These are phyloP conservation scores for Amblyteles armatorius DNA, from an alignment of 2,888 invertebrate genomes.

Conservation along the genomic window DNA sequence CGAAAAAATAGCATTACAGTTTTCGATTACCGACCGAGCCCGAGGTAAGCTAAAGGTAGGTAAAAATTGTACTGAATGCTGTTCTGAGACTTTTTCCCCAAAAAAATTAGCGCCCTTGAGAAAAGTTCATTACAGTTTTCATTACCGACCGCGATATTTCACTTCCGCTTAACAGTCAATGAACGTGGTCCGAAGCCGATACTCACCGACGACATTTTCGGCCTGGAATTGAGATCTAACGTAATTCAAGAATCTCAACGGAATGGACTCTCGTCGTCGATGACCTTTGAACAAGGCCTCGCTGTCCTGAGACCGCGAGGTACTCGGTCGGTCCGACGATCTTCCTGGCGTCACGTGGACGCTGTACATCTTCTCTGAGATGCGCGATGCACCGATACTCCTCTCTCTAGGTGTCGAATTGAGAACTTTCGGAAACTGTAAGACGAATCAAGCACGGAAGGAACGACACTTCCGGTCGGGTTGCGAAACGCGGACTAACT, in stretches of 20 bases:
- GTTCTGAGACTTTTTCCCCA: too few relatives aligned
- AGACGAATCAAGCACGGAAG: conserved; percentile 10
- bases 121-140: too few relatives aligned
- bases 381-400: neutral
- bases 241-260: conserved; percentile 79
- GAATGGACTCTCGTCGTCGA: conserved; percentile 78
- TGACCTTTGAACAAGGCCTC: conserved; percentile 76
- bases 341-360: conserved; percentile 80
- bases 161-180: neutral
- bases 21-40: too few relatives aligned
- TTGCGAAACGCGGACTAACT: conserved; percentile 50
- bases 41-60: too few relatives aligned
- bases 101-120: too few relatives aligned
- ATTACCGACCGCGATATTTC: neutral
- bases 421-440: conserved; percentile 18
- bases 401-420: conserved; percentile 12
- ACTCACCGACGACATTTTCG: conserved; percentile 76
- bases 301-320: conserved; percentile 75
- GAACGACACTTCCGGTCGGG: conserved; percentile 32
- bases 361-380: conserved; percentile 77
- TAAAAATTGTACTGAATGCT: too few relatives aligned
- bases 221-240: conserved; percentile 79
- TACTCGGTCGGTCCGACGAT: conserved; percentile 74
- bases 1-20: too few relatives aligned
- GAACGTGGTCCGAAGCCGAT: neutral